Percentiles rank a stretch among this genome's conserved stretches.
These are phyloP conservation scores for fruit fly (Drosophila melanogaster) DNA, from an alignment of 1,140 invertebrate genomes.

Conservation along the genomic window Release_6_plus_ISO1_MT NT_033777.3:13061001-13061500, in stretches of 20 bases:
- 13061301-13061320: neutral
- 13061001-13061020: constrained; percentile 80
- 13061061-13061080: constrained; percentile 66
- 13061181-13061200: constrained; percentile 70
- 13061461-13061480: neutral
- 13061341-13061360: neutral
- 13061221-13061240: constrained; percentile 58
- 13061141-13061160: constrained; percentile 52
- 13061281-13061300: neutral
- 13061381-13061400: constrained; percentile 15
- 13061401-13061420: constrained; percentile 49
- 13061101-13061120: constrained; percentile 52
- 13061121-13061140: constrained; percentile 60
- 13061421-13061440: constrained; percentile 61
- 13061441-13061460: constrained; percentile 40
- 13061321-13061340: neutral
- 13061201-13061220: constrained; percentile 68
- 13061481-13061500: constrained; percentile 28
- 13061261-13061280: constrained; percentile 16
- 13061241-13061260: constrained; percentile 18
- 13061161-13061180: constrained; percentile 69
- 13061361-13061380: constrained; percentile 28
- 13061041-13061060: constrained; percentile 64
- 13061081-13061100: constrained; percentile 56
- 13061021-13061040: constrained; percentile 56